phyloP scores from a whole-genome alignment of 1,140 invertebrate species.

The Leptinotarsa lineolata region DNA sequence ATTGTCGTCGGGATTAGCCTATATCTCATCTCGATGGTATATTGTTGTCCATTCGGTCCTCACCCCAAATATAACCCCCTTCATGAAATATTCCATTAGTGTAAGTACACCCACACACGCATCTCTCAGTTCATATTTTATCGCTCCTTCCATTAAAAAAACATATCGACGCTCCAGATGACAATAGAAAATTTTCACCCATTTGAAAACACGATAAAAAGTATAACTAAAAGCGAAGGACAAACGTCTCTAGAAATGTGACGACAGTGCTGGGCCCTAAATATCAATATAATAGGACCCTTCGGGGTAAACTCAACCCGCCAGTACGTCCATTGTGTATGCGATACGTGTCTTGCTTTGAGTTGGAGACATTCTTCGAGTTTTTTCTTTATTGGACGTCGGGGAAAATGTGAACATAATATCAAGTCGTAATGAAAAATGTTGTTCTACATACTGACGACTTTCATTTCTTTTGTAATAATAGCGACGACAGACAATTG shows the following conservation, averaged over 20 bases:
- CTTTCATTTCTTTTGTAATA: no score
- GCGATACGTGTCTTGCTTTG: constrained; percentile 11
- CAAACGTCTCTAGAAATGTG: background rate
- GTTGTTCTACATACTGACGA: background rate
- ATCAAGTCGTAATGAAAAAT: constrained; percentile 6
- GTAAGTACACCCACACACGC: background rate
- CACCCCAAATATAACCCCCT: background rate
- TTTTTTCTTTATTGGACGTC: constrained; percentile 6
- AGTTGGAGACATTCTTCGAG: constrained; percentile 2
- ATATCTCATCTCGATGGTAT: no score
- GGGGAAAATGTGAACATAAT: background rate
- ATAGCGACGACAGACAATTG: no score
- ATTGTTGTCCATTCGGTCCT: background rate
- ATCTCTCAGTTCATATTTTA: background rate
- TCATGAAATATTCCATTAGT: background rate
- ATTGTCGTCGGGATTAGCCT: no score
- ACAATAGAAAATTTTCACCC: background rate
- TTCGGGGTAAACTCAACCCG: background rate
- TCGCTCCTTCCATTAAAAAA: background rate
- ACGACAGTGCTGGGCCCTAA: background rate
- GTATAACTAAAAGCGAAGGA: background rate
- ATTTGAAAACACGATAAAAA: background rate
- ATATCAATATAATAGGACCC: constrained; percentile 19
- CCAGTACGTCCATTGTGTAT: constrained; percentile 10
- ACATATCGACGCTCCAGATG: background rate